These are phyloP conservation scores for Fringilla coelebs DNA, from an alignment of 2,797 vertebrate species.

Conservation along the genomic window DNA sequence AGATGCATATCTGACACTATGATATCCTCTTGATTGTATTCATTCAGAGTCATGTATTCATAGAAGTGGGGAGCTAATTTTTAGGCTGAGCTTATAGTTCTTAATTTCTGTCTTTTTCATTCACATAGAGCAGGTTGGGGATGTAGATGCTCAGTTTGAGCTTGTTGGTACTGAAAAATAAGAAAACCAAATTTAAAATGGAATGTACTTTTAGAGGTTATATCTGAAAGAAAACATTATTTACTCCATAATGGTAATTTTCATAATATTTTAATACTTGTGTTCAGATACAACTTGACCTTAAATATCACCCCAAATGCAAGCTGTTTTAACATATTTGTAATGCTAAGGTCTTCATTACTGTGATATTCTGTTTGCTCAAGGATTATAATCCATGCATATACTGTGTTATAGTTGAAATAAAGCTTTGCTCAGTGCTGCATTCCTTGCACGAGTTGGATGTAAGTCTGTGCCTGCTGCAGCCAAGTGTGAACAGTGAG, in stretches of 20 bases:
- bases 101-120: neutral
- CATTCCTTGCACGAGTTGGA: neutral
- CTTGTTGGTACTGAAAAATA: constrained; percentile 14
- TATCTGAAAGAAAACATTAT: constrained; percentile 51
- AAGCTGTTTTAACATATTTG: constrained; percentile 63
- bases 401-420: neutral
- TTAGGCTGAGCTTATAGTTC: neutral
- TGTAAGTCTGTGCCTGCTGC: neutral
- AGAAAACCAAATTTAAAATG: constrained; percentile 16
- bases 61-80: neutral
- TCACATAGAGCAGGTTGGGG: neutral
- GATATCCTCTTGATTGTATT: neutral
- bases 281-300: constrained; percentile 46
- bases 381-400: constrained; percentile 25
- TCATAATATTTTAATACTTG: constrained; percentile 62
- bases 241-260: constrained; percentile 49
- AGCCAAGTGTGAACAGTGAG: neutral
- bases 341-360: constrained; percentile 47
- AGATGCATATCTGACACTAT: neutral
- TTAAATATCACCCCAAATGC: constrained; percentile 52
- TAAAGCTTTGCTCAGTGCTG: constrained; percentile 23
- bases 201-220: constrained; percentile 35
- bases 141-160: neutral
- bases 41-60: neutral
- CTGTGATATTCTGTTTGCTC: constrained; percentile 19